Conservation (phyloP, 2,888 invertebrate species). For the Gonocerus acuteangulatus region DNA sequence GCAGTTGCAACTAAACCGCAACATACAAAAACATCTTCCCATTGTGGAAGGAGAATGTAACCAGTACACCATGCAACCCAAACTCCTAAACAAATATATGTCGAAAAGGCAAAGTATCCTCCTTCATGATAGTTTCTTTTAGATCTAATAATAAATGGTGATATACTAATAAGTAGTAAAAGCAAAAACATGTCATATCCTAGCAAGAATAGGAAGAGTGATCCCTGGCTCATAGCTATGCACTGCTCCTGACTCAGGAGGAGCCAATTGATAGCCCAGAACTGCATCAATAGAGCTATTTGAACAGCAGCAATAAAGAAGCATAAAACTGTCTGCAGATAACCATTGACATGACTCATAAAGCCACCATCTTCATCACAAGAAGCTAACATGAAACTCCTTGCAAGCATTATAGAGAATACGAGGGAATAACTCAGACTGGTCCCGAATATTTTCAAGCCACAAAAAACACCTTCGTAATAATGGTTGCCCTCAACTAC, state of each 20-base stretch:
- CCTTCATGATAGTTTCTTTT: slow-evolving; percentile 64
- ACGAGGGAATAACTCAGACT: slow-evolving; percentile 55
- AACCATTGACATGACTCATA: slow-evolving; percentile 61
- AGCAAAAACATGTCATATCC: slow-evolving; percentile 58
- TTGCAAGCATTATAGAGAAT: slow-evolving; percentile 57
- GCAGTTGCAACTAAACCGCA: slow-evolving; percentile 56
- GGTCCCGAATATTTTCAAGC: slow-evolving; percentile 51
- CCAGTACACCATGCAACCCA: slow-evolving; percentile 57
- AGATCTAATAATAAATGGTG: slow-evolving; percentile 55
- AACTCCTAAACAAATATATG: slow-evolving; percentile 49
- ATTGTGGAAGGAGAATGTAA: slow-evolving; percentile 44
- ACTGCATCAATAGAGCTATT: slow-evolving; percentile 43
- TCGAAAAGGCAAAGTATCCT: slow-evolving; percentile 46
- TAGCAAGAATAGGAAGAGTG: slow-evolving; percentile 48
- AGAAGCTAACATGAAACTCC: slow-evolving; percentile 58
- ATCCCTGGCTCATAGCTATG: slow-evolving; percentile 48
- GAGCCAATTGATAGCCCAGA: slow-evolving; percentile 43
- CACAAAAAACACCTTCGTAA: slow-evolving; percentile 45
- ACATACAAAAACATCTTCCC: slow-evolving; percentile 51
- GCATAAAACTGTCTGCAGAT: slow-evolving; percentile 56
- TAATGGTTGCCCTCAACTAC: slow-evolving; percentile 40
- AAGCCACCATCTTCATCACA: slow-evolving; percentile 58
- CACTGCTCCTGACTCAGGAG: slow-evolving; percentile 47
- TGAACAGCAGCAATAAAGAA: slow-evolving; percentile 58
- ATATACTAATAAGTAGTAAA: slow-evolving; percentile 49